Base-by-base conservation (phyloP, 1,140 invertebrate species). In the Tetramorium simillimum region DNA sequence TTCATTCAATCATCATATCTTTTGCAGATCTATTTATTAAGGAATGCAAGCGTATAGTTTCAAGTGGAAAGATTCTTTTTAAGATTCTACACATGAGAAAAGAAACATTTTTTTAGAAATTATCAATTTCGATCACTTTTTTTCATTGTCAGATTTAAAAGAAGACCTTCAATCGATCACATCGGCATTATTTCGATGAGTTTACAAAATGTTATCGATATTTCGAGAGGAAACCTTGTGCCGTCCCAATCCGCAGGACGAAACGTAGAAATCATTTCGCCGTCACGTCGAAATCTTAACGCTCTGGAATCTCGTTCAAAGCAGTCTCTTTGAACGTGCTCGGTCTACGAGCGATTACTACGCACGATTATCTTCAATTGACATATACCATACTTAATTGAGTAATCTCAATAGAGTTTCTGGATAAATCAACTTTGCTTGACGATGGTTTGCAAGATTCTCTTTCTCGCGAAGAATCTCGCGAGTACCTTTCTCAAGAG, bases 351-450 rank as follows among this genome's bases (percentile, higher is more conserved):
- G 21, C 82, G 51, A 81, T 60, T 88, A 81, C 60, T 49, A 33
- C 33, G 28, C n/a, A 85, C 91, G 92, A 93, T 93, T 93, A 89
- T 89, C 53, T 86, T 85, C 87, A 91, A 93, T 93, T 93, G 91
- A 84, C 60, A 70, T 33, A 86, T 85, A 87, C 73, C 72, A 28
- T 56, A 33, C 78, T 89, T 92, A 93, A 93, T 93, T 92, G 91
- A 92, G 91, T 92, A 92, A 92, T 94, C 90, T 92, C 92, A 93
- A 92, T 93, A 92, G 91, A 86, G 18, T 84, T 93, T 92, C 90
- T 85, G 49, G 88, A 90, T 91, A 92, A 93, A 91, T 75, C 92
- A 94, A 93, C 92, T 94, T 91, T 90, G 53, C 87, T 65, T 65
- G 86, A 91, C 86, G 40, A 90, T 84, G 85, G 82, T 87, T 72